A percentile compares a stretch with the other conserved stretches of the same genome.
These are phyloP conservation scores for Drosophila affinis DNA, from an alignment of 2,888 invertebrate genomes.

Conservation along the genomic window DNA sequence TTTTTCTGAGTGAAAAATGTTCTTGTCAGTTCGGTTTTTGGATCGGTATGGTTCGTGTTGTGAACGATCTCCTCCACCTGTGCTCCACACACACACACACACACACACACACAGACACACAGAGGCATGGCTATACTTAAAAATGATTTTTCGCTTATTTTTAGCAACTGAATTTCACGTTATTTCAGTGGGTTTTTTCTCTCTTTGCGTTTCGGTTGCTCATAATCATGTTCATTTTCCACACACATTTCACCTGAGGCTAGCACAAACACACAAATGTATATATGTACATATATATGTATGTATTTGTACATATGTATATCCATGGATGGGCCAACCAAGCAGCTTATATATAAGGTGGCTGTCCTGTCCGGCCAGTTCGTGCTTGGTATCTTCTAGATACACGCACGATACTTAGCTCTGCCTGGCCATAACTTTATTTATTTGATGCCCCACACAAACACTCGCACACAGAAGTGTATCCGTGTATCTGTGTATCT, in stretches of 20 bases:
- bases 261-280: constrained; percentile 29
- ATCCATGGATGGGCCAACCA: constrained; percentile 23
- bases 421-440: constrained; percentile 73
- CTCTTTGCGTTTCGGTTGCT: constrained; percentile 45
- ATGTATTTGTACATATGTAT: neutral
- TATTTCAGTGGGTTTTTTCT: constrained; percentile 46
- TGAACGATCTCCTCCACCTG: constrained; percentile 61
- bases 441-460: constrained; percentile 64
- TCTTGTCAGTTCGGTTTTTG: constrained; percentile 1
- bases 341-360: constrained; percentile 29
- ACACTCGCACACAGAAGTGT: constrained; percentile 27
- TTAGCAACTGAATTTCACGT: constrained; percentile 72
- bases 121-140: constrained; percentile 50
- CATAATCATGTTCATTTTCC: constrained; percentile 77
- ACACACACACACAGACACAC: constrained; percentile 18
- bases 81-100: constrained; percentile 40
- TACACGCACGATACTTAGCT: constrained; percentile 46
- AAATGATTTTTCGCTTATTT: constrained; percentile 77
- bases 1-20: constrained; percentile 18
- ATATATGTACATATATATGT: neutral
- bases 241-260: constrained; percentile 82
- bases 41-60: constrained; percentile 6
- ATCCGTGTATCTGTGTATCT: constrained; percentile 20
- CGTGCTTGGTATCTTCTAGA: constrained; percentile 67
- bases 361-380: constrained; percentile 39